These are phyloP conservation scores for Brachionus sp. DNA, from an alignment of 1,140 invertebrate species.

Conservation along the genomic window DNA sequence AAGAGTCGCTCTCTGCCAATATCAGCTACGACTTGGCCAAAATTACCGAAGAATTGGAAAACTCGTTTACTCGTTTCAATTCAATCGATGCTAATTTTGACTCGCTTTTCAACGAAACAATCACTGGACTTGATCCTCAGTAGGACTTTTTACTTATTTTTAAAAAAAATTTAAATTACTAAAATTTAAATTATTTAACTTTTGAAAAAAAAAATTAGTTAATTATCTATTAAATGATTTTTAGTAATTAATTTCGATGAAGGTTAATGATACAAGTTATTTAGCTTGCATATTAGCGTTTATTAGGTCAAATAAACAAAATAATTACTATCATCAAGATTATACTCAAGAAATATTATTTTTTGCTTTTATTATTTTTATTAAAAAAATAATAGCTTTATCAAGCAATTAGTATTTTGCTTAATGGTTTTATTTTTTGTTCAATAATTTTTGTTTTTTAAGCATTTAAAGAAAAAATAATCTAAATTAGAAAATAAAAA, in stretches of 20 bases:
- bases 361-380: no score
- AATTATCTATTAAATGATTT: background rate
- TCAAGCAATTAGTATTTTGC: no score
- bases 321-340: background rate
- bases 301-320: background rate
- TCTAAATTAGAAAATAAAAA: no score
- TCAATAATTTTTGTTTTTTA: no score
- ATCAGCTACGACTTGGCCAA: background rate
- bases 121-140: background rate
- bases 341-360: no score
- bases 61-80: background rate
- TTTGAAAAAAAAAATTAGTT: no score
- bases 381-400: no score
- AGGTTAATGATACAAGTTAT: background rate
- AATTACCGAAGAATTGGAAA: background rate
- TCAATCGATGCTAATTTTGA: background rate
- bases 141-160: background rate
- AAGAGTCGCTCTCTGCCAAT: background rate
- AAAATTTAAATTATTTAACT: no score
- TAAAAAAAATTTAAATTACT: background rate
- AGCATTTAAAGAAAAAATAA: no score
- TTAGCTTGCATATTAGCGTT: background rate
- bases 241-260: background rate
- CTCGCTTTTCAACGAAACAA: background rate
- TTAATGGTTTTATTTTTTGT: no score